Percentiles rank a stretch among this genome's conserved stretches.
Evolutionary conservation across 2,888 invertebrate genomes (phyloP).

Genomic region (Girardia tigrina): DNA sequence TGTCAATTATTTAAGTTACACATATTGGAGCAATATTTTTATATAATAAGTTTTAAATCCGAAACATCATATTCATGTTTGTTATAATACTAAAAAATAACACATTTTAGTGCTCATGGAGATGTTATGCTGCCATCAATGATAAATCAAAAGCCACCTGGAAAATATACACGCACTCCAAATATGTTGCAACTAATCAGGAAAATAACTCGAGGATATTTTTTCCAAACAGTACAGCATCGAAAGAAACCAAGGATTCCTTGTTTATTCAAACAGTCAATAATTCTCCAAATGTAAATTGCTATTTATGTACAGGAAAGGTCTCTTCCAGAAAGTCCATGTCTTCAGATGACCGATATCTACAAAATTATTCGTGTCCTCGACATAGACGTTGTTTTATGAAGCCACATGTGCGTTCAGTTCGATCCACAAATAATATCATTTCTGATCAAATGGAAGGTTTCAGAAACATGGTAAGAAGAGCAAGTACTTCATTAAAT

Average conservation of each 20-base stretch:
- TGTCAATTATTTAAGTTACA: too few relatives aligned
- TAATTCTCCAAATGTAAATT: neutral
- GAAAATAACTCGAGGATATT: neutral
- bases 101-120: neutral
- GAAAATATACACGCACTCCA: conserved; percentile 3
- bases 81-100: neutral
- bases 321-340: neutral
- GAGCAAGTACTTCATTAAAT: conserved; percentile 5
- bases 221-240: neutral
- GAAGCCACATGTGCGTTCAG: neutral
- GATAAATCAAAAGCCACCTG: neutral
- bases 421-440: neutral
- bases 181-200: neutral
- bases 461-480: conserved; percentile 2
- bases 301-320: neutral
- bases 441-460: conserved; percentile 6
- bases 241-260: neutral
- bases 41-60: too few relatives aligned
- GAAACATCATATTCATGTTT: too few relatives aligned
- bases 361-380: neutral
- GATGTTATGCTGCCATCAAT: conserved; percentile 19
- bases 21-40: too few relatives aligned
- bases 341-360: neutral
- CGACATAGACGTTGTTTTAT: conserved; percentile 10
- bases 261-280: neutral